Conservation (phyloP, 2,888 invertebrate species). For the Mechanitis messenoides region DNA sequence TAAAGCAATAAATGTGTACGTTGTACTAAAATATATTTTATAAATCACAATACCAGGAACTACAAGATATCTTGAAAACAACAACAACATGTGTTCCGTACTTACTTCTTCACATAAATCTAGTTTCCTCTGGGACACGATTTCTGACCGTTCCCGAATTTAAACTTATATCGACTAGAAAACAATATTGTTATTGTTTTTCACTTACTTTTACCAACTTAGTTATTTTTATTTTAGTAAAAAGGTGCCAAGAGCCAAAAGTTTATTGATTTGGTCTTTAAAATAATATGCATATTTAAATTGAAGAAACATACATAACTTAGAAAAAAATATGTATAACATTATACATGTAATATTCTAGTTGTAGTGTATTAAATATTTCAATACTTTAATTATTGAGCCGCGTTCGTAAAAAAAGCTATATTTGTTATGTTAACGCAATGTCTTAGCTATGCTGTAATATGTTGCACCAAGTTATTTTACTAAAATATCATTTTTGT, state of each 20-base stretch:
- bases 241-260: background rate
- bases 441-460: background rate
- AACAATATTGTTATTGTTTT: constrained; percentile 16
- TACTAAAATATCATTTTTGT: background rate
- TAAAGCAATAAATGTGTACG: no score
- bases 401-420: background rate
- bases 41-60: constrained; percentile 3
- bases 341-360: no score
- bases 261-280: no score
- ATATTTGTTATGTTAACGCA: constrained; percentile 1
- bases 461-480: background rate
- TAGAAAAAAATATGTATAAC: no score
- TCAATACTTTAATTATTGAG: no score
- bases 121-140: constrained; percentile 19
- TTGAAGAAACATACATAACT: no score
- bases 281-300: no score
- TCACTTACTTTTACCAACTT: constrained; percentile 20
- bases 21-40: no score
- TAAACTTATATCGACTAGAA: background rate
- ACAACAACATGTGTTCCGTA: constrained; percentile 11
- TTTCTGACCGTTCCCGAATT: constrained; percentile 18
- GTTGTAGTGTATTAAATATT: no score
- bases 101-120: constrained; percentile 16
- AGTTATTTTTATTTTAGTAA: constrained; percentile 17
- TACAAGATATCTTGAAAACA: constrained; percentile 10